Percentiles rank a stretch among this genome's conserved stretches.
phyloP scores from a whole-genome alignment of 2,113 vertebrate genomes.

The Tragelaphus buxtoni region DNA sequence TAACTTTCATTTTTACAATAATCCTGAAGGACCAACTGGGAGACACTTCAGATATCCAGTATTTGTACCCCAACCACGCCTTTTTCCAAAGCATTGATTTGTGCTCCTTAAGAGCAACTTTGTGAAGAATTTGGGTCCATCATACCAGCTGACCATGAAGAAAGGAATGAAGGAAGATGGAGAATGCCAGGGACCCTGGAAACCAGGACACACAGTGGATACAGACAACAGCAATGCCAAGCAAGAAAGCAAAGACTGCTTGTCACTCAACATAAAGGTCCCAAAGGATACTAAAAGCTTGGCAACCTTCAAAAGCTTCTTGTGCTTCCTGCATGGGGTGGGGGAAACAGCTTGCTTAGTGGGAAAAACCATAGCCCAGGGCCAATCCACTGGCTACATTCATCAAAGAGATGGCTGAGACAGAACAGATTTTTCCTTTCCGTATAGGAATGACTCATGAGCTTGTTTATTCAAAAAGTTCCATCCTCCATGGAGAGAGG shows the following conservation, averaged over 20 bases:
- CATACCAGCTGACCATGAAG: neutral
- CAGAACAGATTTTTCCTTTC: conserved; percentile 52
- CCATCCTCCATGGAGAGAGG: neutral
- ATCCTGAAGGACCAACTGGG: neutral
- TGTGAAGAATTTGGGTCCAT: neutral
- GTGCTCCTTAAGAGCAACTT: neutral
- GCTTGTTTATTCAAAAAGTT: conserved; percentile 53
- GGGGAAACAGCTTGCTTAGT: conserved; percentile 22
- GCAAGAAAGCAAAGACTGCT: neutral
- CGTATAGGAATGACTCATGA: conserved; percentile 39
- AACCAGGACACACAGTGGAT: neutral
- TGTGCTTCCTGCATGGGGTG: conserved; percentile 31
- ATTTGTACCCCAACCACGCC: too few relatives aligned
- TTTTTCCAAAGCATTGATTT: neutral
- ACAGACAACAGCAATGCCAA: neutral
- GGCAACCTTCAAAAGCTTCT: conserved; percentile 59
- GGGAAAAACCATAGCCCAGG: conserved; percentile 40
- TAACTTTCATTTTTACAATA: neutral
- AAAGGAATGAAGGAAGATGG: neutral
- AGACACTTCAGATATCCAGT: neutral
- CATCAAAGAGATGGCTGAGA: conserved; percentile 45
- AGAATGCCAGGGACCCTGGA: neutral
- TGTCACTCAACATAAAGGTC: neutral
- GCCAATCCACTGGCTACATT: conserved; percentile 35
- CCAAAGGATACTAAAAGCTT: conserved; percentile 22